phyloP scores from a whole-genome alignment of 2,113 vertebrate species.

The Catharus minimus region DNA sequence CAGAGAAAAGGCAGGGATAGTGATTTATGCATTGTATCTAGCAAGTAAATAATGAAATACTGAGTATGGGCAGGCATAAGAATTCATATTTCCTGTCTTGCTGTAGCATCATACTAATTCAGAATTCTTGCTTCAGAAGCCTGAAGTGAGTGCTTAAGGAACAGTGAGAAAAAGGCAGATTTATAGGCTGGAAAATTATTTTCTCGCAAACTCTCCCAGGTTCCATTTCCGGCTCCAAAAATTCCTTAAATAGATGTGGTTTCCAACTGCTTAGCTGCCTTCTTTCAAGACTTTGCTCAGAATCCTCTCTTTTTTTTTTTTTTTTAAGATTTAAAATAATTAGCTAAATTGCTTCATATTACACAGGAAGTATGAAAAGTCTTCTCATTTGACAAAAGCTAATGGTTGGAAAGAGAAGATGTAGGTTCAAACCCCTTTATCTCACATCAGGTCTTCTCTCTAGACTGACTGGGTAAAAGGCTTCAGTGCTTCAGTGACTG shows the following conservation, averaged over 20 bases:
- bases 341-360: not conserved
- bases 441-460: not conserved
- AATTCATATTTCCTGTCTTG: not conserved
- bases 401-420: not conserved
- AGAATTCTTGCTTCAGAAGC: not conserved
- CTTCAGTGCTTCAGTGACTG: not conserved
- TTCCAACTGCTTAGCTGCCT: not conserved
- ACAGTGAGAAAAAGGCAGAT: not conserved
- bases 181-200: not conserved
- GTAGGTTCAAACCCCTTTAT: not conserved
- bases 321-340: too few relatives aligned
- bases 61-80: not conserved
- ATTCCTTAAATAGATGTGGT: not conserved
- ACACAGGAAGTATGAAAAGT: not conserved
- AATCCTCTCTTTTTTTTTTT: not conserved
- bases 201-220: not conserved
- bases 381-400: not conserved
- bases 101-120: not conserved
- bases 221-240: not conserved
- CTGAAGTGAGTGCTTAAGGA: not conserved
- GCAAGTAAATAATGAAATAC: not conserved
- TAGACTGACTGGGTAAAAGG: not conserved
- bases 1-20: not conserved
- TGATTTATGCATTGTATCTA: not conserved
- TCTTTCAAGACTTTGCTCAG: not conserved